Conservation (phyloP, 2,113 vertebrate genomes). For the Lycocorax pyrrhopterus region DNA sequence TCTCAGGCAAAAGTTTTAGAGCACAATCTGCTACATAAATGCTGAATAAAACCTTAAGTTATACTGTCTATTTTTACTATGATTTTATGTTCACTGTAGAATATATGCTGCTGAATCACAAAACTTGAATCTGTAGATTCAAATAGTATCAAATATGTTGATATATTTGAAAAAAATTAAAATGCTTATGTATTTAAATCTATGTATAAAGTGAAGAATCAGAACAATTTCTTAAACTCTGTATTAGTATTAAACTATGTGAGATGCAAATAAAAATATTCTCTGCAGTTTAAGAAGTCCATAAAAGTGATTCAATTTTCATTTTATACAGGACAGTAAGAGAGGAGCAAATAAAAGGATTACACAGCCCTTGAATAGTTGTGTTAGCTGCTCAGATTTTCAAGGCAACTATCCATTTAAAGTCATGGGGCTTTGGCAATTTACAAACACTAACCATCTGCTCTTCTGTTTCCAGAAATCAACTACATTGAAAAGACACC, state of each 20-base stretch:
- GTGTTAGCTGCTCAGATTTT: neutral
- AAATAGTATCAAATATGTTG: neutral
- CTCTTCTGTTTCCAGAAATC: neutral
- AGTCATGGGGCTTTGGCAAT: neutral
- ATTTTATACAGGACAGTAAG: neutral
- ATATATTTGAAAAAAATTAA: neutral
- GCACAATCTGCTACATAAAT: neutral
- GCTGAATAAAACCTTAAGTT: neutral
- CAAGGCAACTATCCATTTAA: neutral
- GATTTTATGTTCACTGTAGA: neutral
- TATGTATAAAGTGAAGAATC: neutral
- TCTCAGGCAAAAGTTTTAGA: neutral
- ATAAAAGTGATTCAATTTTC: neutral
- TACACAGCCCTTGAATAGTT: neutral
- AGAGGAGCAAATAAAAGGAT: neutral
- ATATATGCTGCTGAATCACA: neutral
- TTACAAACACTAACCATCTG: slow-evolving; percentile 52
- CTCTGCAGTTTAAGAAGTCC: neutral
- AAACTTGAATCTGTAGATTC: neutral
- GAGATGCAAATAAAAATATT: neutral
- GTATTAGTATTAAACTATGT: neutral
- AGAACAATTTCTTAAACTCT: neutral
- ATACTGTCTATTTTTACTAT: neutral
- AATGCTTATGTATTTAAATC: neutral
- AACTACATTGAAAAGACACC: neutral